Evolutionary conservation across 2,797 vertebrate species (phyloP).

Genomic region (Malacoctenus gilli): DNA sequence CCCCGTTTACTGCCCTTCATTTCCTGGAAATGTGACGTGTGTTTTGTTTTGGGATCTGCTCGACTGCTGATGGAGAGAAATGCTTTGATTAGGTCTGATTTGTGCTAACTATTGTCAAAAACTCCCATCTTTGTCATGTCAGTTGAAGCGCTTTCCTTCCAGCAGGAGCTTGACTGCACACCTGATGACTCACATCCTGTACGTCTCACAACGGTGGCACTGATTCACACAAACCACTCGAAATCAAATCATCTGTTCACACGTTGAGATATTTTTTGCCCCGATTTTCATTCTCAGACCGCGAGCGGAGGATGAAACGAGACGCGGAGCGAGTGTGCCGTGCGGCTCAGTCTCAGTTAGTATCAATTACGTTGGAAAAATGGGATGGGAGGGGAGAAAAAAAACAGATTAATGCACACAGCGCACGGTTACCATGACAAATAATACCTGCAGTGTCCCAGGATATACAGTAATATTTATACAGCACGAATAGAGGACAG

Average conservation of each 20-base stretch:
- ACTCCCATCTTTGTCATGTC: too few species aligned
- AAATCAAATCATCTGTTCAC: conserved; percentile 2
- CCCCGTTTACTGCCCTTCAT: neutral
- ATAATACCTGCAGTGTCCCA: too few species aligned
- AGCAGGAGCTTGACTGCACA: neutral
- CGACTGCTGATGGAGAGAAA: too few species aligned
- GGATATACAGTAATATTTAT: neutral
- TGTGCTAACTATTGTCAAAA: too few species aligned
- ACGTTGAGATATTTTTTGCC: neutral
- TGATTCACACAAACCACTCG: neutral
- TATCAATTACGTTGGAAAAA: neutral
- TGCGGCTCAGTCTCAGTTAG: neutral
- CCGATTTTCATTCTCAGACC: neutral
- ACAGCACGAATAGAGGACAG: too few species aligned
- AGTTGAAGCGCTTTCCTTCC: too few species aligned
- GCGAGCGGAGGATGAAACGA: conserved; percentile 18
- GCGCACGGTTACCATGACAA: too few species aligned
- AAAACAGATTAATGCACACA: neutral
- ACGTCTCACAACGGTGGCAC: too few species aligned
- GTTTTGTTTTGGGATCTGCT: too few species aligned
- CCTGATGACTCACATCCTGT: conserved; percentile 11
- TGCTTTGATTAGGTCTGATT: too few species aligned
- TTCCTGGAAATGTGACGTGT: conserved; percentile 25
- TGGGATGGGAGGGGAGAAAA: neutral
- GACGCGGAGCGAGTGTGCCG: neutral